A percentile compares a stretch with the other conserved stretches of the same genome.
These are phyloP conservation scores for Peromyscus maniculatus DNA, from an alignment of 2,113 vertebrate species.

Conservation along the genomic window DNA sequence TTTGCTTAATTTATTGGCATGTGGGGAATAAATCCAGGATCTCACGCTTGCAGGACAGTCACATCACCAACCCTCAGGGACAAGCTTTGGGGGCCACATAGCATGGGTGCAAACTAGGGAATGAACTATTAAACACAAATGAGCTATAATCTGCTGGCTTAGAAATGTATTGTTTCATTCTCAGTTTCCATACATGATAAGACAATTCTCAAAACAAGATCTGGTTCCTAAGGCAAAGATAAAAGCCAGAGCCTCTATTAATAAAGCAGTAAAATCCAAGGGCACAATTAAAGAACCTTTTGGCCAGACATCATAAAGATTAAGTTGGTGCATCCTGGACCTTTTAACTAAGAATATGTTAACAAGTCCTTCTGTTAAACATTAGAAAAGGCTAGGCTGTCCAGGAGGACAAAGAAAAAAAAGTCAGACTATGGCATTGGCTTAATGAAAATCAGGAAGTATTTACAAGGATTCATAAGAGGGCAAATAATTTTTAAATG, in stretches of 20 bases:
- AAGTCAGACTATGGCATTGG: background rate
- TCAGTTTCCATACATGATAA: background rate
- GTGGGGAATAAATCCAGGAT: background rate
- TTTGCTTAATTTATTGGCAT: background rate
- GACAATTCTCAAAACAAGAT: conserved; percentile 13
- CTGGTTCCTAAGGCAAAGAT: background rate
- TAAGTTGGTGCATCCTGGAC: background rate
- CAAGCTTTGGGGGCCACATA: background rate
- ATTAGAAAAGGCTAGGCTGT: background rate
- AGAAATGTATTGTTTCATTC: background rate
- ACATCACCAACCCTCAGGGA: background rate
- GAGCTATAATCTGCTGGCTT: background rate
- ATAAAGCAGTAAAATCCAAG: background rate
- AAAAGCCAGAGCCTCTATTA: background rate
- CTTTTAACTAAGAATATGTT: background rate
- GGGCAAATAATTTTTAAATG: conserved; percentile 25
- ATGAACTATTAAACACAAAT: background rate
- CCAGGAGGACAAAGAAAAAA: background rate
- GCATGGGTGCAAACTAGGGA: background rate
- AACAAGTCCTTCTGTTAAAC: background rate
- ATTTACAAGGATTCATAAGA: conserved; percentile 51
- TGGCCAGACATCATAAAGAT: background rate
- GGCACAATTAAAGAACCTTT: background rate
- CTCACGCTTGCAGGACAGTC: background rate
- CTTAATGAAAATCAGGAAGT: background rate